Evolutionary conservation across 1,140 invertebrate species (phyloP).

Genomic region (Drosophila truncata): DNA sequence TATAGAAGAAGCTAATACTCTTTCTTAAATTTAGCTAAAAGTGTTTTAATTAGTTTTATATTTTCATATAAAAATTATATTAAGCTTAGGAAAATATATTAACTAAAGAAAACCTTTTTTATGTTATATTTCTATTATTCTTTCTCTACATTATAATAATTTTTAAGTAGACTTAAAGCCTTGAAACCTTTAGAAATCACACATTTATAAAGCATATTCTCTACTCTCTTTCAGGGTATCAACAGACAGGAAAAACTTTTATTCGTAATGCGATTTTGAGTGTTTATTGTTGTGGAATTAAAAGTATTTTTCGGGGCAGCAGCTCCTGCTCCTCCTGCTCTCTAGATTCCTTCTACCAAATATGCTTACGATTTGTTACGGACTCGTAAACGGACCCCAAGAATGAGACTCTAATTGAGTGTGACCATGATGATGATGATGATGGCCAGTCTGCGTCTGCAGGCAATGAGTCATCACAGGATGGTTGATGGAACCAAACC

Average conservation of each 20-base stretch:
- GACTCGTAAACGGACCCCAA: constrained; percentile 51
- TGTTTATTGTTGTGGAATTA: constrained; percentile 80
- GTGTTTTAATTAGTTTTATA: too few species aligned
- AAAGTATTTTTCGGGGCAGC: constrained; percentile 37
- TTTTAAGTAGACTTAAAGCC: background rate
- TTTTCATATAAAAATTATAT: background rate
- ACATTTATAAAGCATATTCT: background rate
- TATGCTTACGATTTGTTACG: constrained; percentile 31
- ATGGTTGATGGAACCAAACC: constrained; percentile 37
- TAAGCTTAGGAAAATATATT: background rate
- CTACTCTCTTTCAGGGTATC: constrained; percentile 10
- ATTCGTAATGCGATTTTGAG: constrained; percentile 79
- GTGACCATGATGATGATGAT: constrained; percentile 26
- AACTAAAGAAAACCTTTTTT: background rate
- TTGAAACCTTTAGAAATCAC: background rate
- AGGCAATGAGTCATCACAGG: constrained; percentile 20
- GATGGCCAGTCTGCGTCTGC: constrained; percentile 1
- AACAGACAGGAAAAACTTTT: constrained; percentile 43
- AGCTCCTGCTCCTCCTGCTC: constrained; percentile 8
- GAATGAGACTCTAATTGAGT: constrained; percentile 80
- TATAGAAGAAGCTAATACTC: background rate
- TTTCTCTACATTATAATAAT: background rate
- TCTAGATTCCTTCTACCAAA: constrained; percentile 1
- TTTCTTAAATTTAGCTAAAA: background rate
- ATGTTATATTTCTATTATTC: too few species aligned